Conservation (phyloP, 2,113 vertebrate species). For the Cebidichthys violaceus region DNA sequence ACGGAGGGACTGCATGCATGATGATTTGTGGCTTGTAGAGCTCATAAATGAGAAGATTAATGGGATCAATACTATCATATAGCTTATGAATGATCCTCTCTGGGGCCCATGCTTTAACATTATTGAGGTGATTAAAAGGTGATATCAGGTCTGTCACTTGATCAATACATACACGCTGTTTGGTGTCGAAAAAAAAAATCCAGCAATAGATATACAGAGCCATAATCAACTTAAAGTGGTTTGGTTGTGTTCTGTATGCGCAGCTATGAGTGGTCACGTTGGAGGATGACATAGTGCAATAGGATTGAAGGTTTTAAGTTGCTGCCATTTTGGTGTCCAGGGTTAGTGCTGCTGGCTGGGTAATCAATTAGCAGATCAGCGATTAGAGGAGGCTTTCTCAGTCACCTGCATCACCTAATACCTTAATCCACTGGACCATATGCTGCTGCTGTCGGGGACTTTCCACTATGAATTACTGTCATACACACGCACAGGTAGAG, state of each 20-base stretch:
- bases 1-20: neutral
- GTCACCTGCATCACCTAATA: conserved; percentile 88
- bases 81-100: conserved; percentile 29
- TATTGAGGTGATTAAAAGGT: too few relatives aligned
- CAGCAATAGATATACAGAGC: conserved; percentile 3
- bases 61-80: conserved; percentile 53
- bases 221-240: neutral
- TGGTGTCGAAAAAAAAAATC: neutral
- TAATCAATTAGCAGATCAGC: conserved; percentile 86
- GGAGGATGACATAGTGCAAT: conserved; percentile 69
- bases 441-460: conserved; percentile 79
- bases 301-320: conserved; percentile 83
- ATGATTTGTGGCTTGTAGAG: conserved; percentile 19
- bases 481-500: conserved; percentile 44
- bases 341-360: conserved; percentile 62
- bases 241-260: conserved; percentile 44
- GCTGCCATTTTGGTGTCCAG: conserved; percentile 78
- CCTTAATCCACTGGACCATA: conserved; percentile 89
- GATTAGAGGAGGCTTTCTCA: conserved; percentile 83
- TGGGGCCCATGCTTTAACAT: neutral
- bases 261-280: conserved; percentile 64
- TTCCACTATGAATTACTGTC: conserved; percentile 46
- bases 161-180: conserved; percentile 1
- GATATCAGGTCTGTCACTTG: conserved; percentile 3
- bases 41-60: conserved; percentile 59